Evolutionary conservation across 2,113 vertebrate genomes (phyloP), one percentile per base, ranked within the genome.

Genomic region (Galemys pyrenaicus): DNA sequence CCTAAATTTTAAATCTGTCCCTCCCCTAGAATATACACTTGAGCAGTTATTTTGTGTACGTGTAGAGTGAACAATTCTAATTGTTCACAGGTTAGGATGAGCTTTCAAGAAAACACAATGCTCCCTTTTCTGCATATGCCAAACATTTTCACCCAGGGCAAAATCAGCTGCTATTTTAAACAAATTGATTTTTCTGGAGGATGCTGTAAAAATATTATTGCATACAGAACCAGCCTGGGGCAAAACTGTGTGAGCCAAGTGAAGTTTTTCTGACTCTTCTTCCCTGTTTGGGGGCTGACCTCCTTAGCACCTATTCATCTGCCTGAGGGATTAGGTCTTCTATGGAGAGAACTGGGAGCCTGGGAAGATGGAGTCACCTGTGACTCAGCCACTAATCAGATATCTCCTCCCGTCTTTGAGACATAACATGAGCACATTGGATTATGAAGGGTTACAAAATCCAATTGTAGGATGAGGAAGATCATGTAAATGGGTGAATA

Each of bases 181-280:
- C 92, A 95, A 95, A 96, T 96, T 88, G 95, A 96, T 95, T 97
- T 97, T 97, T 96, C 95, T 85, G 32, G 87, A 94, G 67, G 56
- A 96, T 79, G 90, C 92, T 92, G 87, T 96, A 92, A 94, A 95
- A 94, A 92, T 92, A 89, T 60, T 94, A 91, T 84, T 70, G 84
- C 77, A 94, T 89, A 71, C 91, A 93, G 79, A 94, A 80, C 54
- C 92, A 91, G 92, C 96, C 91, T 68, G 39, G 75, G 83, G 96
- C 94, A 82, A 85, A 91, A 56, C 56, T 58, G 10, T 51, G 39
- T 79, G 64, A 94, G 17, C 32, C 0, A 2, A 65, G 54, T 49
- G 41, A 51, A 87, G 28, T 39, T 70, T 44, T 68, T 46, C n/a
- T 8, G 54, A 41, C n/a, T 44, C 62, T 24, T 68, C 49, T 70